Evolutionary conservation across 2,113 vertebrate species (phyloP), one percentile per base, ranked within the genome.

Genomic region (Ceyx melanurus): DNA sequence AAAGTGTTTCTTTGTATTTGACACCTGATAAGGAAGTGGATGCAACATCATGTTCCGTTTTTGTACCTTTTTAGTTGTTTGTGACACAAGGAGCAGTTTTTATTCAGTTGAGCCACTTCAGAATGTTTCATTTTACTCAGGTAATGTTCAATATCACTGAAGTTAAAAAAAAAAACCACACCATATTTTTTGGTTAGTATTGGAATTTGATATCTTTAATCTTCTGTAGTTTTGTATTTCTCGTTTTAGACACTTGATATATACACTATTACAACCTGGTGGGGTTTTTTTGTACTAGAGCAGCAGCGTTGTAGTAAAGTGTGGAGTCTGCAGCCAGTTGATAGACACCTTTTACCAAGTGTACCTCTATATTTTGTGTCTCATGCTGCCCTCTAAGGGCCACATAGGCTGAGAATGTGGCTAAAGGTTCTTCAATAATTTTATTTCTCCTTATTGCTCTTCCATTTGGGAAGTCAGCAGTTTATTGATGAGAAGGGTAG

Each of bases 331-430:
- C 6, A 76, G 43, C 6, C 20, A 31, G 21, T 10, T 50, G 16
- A 42, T 29, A 7, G 40, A 51, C 22, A 3, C 20, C 50, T 82
- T 53, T 64, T 37, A 25, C 10, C 5, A 58, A 29, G 31, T 17
- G 12, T 29, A n/a, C 46, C 19, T 88, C n/a, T 74, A 0, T 74
- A 90, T 95, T 92, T 90, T 28, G 25, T 79, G 88, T 95, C 71
- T 92, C 81, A 89, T 73, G 82, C 94, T 92, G 95, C 96, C 94
- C 90, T 89, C 84, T 95, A 95, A 95, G 78, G 96, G 96, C 46
- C 66, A 22, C 1, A 1, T 25, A n/a, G 37, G 25, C 78, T 54
- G 82, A 50, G 45, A 82, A 85, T 37, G 33, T 88, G 54, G 17
- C 45, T 85, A 15, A 42, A 82, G 29, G 5, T 70, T 79, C 62